These are phyloP conservation scores for Sebastes vulpes DNA, from an alignment of 2,797 vertebrate genomes.

Conservation along the genomic window DNA sequence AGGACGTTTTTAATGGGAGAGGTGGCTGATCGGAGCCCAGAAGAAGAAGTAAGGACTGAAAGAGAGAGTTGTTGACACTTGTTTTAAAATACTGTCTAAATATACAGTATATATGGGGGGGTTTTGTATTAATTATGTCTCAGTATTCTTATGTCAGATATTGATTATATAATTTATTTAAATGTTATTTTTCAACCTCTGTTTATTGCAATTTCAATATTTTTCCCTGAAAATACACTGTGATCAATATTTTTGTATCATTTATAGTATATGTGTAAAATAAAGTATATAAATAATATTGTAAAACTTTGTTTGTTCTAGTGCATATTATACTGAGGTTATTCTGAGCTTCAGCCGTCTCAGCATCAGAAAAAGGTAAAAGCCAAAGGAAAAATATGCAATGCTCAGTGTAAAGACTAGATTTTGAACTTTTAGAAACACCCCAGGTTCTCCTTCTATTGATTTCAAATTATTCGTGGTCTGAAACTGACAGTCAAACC, in stretches of 20 bases:
- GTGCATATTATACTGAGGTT: background rate
- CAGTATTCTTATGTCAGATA: slow-evolving; percentile 91
- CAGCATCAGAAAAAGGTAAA: background rate
- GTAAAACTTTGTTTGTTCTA: slow-evolving; percentile 59
- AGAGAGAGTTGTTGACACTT: slow-evolving; percentile 9
- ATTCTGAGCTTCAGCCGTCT: background rate
- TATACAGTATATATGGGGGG: slow-evolving; percentile 58
- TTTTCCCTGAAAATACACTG: slow-evolving; percentile 92
- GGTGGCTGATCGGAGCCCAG: background rate
- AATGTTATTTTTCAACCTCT: slow-evolving; percentile 92
- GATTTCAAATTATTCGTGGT: background rate
- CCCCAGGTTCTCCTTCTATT: background rate
- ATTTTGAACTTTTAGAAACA: background rate
- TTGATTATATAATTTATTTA: slow-evolving; percentile 99
- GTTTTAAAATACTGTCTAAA: slow-evolving; percentile 79
- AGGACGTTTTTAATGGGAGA: slow-evolving; percentile 46
- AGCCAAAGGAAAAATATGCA: background rate
- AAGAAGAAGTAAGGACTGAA: slow-evolving; percentile 21
- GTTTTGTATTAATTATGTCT: slow-evolving; percentile 73
- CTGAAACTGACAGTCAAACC: background rate
- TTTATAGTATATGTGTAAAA: slow-evolving; percentile 95
- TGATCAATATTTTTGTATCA: slow-evolving; percentile 99
- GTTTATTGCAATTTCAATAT: slow-evolving; percentile 91
- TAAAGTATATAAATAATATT: slow-evolving; percentile 87
- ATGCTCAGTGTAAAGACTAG: background rate